Evolutionary conservation across 2,888 invertebrate species (phyloP).

Genomic region (Oxystoma pomonae): DNA sequence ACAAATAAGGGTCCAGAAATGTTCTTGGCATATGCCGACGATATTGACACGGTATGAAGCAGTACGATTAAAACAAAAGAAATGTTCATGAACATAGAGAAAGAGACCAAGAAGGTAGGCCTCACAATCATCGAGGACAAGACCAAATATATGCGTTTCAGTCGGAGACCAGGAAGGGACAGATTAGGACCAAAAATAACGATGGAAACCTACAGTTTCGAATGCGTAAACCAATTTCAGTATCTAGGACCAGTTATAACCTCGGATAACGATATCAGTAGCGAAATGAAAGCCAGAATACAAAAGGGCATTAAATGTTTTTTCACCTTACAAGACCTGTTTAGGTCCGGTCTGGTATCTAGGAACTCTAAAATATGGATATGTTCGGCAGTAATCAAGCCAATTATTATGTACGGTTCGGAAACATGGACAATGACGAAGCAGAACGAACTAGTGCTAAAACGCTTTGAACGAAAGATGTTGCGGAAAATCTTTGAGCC

Average conservation of each 20-base stretch:
- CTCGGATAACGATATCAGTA: background rate
- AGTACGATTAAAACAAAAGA: too few species aligned
- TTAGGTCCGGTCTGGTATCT: background rate
- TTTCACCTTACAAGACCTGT: background rate
- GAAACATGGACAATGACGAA: too few species aligned
- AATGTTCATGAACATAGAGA: too few species aligned
- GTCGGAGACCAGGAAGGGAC: background rate
- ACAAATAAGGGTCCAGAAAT: too few species aligned
- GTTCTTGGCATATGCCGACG: too few species aligned
- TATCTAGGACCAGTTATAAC: background rate
- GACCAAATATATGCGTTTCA: background rate
- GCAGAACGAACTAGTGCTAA: too few species aligned
- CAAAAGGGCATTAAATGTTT: background rate
- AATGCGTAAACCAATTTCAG: background rate
- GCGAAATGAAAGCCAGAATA: background rate
- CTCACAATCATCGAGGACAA: too few species aligned
- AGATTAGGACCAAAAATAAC: background rate
- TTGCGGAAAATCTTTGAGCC: background rate
- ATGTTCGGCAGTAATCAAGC: too few species aligned
- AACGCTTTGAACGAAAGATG: too few species aligned
- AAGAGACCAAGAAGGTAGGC: too few species aligned
- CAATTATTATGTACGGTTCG: too few species aligned
- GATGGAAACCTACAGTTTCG: background rate
- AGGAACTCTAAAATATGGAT: background rate
- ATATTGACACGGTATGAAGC: too few species aligned